Conservation (phyloP, 2,113 vertebrate species). For the Vidua chalybeata region DNA sequence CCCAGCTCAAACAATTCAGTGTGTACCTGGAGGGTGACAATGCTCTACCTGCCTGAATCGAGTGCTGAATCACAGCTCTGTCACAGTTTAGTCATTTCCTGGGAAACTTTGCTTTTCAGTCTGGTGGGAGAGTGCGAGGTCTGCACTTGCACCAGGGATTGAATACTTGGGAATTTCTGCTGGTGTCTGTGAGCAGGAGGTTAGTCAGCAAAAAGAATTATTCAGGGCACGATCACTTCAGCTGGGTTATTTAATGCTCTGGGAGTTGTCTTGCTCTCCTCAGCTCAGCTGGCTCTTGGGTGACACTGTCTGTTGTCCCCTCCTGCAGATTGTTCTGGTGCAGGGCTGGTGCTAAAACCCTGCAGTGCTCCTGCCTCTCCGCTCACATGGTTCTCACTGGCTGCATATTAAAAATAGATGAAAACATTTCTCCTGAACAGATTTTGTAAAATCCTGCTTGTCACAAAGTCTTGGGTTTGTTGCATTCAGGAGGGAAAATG, state of each 20-base stretch:
- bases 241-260: neutral
- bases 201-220: neutral
- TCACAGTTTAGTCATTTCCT: constrained; percentile 33
- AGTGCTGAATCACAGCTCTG: constrained; percentile 30
- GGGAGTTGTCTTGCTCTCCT: neutral
- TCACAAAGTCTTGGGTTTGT: neutral
- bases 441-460: neutral
- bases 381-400: neutral
- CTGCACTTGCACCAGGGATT: accelerated
- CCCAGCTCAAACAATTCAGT: accelerated
- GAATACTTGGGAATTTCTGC: neutral
- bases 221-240: neutral
- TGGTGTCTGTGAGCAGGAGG: neutral
- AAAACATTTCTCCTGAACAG: neutral
- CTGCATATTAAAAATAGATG: neutral
- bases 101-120: neutral
- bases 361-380: neutral
- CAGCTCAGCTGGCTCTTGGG: neutral
- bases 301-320: neutral
- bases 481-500: neutral
- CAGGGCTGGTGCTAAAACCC: neutral
- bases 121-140: neutral
- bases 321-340: neutral
- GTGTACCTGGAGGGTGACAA: neutral
- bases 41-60: neutral